Conservation (phyloP, 64 coral and sea anemone species). For the Pachyseris speciosa region DNA sequence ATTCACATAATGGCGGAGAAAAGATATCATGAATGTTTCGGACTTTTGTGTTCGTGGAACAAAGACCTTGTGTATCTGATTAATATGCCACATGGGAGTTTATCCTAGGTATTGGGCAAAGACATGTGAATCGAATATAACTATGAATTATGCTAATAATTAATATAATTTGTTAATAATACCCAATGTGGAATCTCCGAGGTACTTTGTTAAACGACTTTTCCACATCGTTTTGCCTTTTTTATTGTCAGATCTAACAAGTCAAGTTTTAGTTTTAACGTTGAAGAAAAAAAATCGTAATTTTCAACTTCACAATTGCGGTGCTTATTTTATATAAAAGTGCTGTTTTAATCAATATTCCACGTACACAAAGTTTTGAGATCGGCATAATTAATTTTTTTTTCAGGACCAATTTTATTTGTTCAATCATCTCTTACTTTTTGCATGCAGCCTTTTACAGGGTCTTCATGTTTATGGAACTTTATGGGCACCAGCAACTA, state of each 20-base stretch:
- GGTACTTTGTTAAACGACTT: background rate
- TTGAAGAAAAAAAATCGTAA: no score
- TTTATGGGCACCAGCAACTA: no score
- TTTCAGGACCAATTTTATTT: background rate
- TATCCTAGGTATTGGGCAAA: background rate
- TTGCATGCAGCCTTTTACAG: no score
- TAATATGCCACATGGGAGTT: conserved; percentile 43
- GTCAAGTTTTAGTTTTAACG: no score
- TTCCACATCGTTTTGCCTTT: background rate
- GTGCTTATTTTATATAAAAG: no score
- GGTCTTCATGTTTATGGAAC: no score
- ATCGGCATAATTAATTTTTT: background rate
- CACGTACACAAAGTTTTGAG: background rate
- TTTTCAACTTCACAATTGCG: no score
- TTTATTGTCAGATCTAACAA: no score
- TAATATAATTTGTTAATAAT: background rate
- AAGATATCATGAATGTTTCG: background rate
- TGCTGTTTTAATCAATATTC: no score
- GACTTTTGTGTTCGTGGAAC: conserved; percentile 9
- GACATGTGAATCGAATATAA: conserved; percentile 21
- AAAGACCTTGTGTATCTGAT: conserved; percentile 30
- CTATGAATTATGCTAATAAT: background rate
- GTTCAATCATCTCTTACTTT: background rate
- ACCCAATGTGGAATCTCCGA: no score
- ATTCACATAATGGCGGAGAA: background rate